phyloP scores from a whole-genome alignment of 2,888 invertebrate genomes.

The Geophilus truncorum region DNA sequence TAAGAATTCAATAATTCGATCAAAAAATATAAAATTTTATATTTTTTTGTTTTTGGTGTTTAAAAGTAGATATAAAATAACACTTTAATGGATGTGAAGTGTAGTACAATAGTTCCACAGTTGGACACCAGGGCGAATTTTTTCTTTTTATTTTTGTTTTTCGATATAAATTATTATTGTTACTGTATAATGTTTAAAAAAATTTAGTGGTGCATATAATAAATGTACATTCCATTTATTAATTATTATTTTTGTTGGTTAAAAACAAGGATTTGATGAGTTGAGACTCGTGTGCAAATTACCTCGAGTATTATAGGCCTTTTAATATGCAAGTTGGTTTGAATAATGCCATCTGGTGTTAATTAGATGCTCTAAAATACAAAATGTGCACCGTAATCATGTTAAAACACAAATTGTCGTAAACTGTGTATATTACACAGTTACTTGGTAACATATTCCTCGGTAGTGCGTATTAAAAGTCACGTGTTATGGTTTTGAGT shows the following conservation, averaged over 20 bases:
- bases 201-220: background rate
- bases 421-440: background rate
- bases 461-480: background rate
- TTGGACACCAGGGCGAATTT: background rate
- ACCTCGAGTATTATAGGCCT: slow-evolving; percentile 10
- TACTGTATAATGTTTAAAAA: background rate
- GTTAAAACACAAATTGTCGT: slow-evolving; percentile 9
- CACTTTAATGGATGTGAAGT: background rate
- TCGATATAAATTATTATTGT: background rate
- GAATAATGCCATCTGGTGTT: background rate
- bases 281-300: background rate
- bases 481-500: background rate
- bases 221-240: background rate
- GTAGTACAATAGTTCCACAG: background rate
- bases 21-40: background rate
- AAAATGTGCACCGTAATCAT: slow-evolving; percentile 7
- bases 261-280: background rate
- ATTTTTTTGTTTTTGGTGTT: background rate
- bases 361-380: background rate
- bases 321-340: background rate
- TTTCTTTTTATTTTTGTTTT: background rate
- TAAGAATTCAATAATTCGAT: background rate
- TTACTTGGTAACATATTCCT: background rate
- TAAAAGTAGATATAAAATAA: no score
- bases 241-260: background rate